Conservation (phyloP, 2,888 invertebrate species). For the Marasmarcha lunaedactyla region DNA sequence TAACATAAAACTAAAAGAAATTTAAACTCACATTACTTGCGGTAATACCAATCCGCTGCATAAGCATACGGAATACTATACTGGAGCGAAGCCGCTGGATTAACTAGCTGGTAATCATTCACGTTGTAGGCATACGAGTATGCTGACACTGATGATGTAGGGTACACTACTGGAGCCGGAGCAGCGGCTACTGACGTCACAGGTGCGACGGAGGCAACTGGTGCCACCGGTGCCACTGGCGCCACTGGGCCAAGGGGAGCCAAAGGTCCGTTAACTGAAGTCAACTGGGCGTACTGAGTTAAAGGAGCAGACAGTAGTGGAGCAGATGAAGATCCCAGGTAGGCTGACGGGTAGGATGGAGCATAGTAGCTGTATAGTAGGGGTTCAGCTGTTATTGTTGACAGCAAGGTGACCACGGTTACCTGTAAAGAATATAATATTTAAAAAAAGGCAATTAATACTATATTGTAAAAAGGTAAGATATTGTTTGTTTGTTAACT, state of each 20-base stretch:
- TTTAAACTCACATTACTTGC: constrained; percentile 20
- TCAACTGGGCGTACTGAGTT: not conserved
- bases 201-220: constrained; percentile 1
- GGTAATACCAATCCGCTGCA: constrained; percentile 25
- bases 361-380: not conserved
- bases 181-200: constrained; percentile 16
- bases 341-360: not conserved
- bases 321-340: too few species aligned
- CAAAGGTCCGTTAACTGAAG: constrained; percentile 3
- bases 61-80: constrained; percentile 14
- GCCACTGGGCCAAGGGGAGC: not conserved
- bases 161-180: constrained; percentile 17
- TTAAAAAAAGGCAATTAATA: too few species aligned
- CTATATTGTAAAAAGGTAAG: too few species aligned
- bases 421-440: constrained; percentile 23
- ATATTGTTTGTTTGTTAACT: too few species aligned
- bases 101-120: constrained; percentile 22
- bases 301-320: not conserved
- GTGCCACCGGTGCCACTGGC: not conserved
- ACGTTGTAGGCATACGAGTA: constrained; percentile 31
- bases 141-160: constrained; percentile 25
- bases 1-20: too few species aligned
- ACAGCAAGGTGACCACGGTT: constrained; percentile 24
- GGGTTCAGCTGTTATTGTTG: constrained; percentile 26
- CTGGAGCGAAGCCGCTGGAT: constrained; percentile 3